A percentile compares a stretch with the other conserved stretches of the same genome.
Evolutionary conservation across 2,113 vertebrate genomes (phyloP).

Genomic region (Dissostichus mawsoni): DNA sequence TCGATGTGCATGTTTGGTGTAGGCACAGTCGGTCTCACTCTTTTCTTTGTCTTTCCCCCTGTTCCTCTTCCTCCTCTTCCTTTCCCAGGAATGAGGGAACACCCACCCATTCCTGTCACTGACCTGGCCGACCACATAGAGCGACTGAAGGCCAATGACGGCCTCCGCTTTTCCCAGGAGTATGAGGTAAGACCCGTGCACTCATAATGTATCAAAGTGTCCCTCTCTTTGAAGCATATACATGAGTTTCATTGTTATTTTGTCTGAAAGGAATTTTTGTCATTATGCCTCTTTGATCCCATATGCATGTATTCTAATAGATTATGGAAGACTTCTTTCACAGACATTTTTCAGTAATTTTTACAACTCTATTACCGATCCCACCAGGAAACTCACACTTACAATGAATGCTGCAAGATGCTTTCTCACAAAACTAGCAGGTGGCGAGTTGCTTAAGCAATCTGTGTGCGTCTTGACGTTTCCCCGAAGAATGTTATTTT

Average conservation of each 20-base stretch:
- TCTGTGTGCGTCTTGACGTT: constrained; percentile 63
- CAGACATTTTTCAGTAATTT: constrained; percentile 63
- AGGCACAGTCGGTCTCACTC: constrained; percentile 39
- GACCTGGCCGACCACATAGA: constrained; percentile 94
- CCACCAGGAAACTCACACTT: constrained; percentile 71
- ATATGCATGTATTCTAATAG: constrained; percentile 67
- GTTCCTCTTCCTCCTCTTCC: constrained; percentile 8
- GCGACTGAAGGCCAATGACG: constrained; percentile 94
- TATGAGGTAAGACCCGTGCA: constrained; percentile 89
- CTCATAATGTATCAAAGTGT: constrained; percentile 1
- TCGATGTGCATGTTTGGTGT: constrained; percentile 21
- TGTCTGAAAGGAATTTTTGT: constrained; percentile 30
- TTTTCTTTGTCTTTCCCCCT: constrained; percentile 1
- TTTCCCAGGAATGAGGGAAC: constrained; percentile 90
- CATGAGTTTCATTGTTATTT: constrained; percentile 47
- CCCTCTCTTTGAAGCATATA: constrained; percentile 8
- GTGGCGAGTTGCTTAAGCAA: constrained; percentile 72
- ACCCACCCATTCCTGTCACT: constrained; percentile 88
- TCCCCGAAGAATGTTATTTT: constrained; percentile 73
- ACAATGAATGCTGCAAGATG: constrained; percentile 62
- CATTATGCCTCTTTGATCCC: constrained; percentile 49
- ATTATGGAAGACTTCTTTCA: constrained; percentile 52
- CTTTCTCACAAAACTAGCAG: constrained; percentile 72
- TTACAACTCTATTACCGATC: constrained; percentile 73
- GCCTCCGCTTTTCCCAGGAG: constrained; percentile 95